Conservation (phyloP, 2,113 vertebrate genomes). For the Syngnathus scovelli region DNA sequence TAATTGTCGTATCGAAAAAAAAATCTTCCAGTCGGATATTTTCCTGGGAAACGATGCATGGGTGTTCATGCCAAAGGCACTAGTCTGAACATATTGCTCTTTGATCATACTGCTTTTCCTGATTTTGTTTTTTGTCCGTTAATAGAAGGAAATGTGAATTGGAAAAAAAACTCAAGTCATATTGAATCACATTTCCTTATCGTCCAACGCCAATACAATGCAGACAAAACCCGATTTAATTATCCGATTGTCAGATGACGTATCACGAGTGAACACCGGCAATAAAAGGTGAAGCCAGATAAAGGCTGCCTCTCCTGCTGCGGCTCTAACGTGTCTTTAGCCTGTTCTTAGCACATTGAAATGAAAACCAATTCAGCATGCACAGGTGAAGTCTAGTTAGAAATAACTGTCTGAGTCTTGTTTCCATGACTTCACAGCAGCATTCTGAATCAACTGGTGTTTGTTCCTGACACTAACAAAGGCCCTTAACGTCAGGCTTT, state of each 20-base stretch:
- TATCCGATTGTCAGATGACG: not conserved
- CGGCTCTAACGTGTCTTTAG: too few species aligned
- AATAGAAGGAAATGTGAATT: constrained; percentile 4
- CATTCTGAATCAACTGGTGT: not conserved
- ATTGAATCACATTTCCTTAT: too few species aligned
- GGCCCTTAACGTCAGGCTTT: not conserved
- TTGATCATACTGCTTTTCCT: constrained; percentile 30
- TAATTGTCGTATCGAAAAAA: constrained; percentile 40
- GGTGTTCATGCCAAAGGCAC: constrained; percentile 21
- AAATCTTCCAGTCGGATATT: constrained; percentile 11
- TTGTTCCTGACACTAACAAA: not conserved
- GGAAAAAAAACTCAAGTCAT: too few species aligned
- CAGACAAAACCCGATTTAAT: not conserved
- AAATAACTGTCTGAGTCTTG: not conserved
- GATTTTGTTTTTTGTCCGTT: constrained; percentile 14
- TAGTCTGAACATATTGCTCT: constrained; percentile 49
- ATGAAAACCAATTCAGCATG: not conserved
- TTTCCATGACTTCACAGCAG: not conserved
- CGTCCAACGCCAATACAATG: too few species aligned
- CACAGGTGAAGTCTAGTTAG: not conserved
- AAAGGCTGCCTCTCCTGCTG: too few species aligned
- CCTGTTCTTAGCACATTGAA: not conserved
- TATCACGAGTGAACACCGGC: not conserved
- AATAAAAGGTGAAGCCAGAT: not conserved
- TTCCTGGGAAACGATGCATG: constrained; percentile 21